Evolutionary conservation across 2,888 invertebrate species (phyloP), one percentile per base, ranked within the genome.

Genomic region (Thalpophila matura): DNA sequence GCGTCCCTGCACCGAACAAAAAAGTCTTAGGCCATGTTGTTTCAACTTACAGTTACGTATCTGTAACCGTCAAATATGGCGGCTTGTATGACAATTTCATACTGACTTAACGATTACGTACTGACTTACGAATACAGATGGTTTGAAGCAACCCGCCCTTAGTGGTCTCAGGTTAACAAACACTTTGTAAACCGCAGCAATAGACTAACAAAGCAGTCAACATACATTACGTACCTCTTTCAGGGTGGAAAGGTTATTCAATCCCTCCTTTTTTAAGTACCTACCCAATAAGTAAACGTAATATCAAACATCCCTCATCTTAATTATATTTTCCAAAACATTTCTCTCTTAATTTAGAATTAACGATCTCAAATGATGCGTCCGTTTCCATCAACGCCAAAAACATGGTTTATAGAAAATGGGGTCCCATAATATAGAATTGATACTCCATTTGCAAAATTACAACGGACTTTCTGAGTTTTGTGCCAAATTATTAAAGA

Each of bases 321-420:
- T 71, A 64, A 71, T 68, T 57, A 46, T 51, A 50, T 64, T 56
- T 49, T 56, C 56, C 26, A 45, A 55, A 55, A 55, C 50, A 66
- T 73, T 37, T 67, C 20, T 37, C 20, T n/a, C 37, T 16, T 77
- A 69, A 77, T 77, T n/a, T 61, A 65, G 43, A 58, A 75, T 65
- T 49, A 69, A 69, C 35, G 57, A 55, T 60, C 22, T 12, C 16
- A 49, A 67, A 43, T 51, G 65, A 69, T 56, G 49, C 69, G 69
- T 61, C 60, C 56, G 38, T 69, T 57, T 53, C 22, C 43, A 74
- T 65, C 55, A 65, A 50, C 18, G 43, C 42, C 20, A 24, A 63
- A 47, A 53, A 24, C 45, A 38, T 33, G 16, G 12, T 24, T 31
- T 27, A 53, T 2, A 27, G 16, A 53, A 51, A 47, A 61, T 55